Evolutionary conservation across 2,888 invertebrate genomes (phyloP), one percentile per base, ranked within the genome.

Genomic region (Mesorhabditis belari): DNA sequence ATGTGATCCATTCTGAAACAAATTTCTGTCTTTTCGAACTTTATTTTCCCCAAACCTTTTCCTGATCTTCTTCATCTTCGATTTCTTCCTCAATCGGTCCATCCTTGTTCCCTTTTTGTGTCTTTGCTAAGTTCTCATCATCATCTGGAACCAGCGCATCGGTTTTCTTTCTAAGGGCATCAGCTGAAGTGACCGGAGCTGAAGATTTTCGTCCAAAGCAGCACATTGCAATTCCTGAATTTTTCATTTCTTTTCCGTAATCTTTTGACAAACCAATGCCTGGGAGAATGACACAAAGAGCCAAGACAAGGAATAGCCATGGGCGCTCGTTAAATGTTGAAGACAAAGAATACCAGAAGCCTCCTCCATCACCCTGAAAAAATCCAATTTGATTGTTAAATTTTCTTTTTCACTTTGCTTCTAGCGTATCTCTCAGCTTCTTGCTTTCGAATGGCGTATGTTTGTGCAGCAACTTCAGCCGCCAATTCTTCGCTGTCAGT

Each of bases 261-360:
- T 9, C 12, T 17, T 35, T 35, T 35, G 12, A n/a, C n/a, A 17
- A 17, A 35, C 44, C 44, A 58, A 90, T 88, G 79, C 93, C 85
- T 55, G 92, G 87, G 62, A 92, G 83, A 79, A 90, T 88, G 77
- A 89, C 83, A 62, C 87, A 87, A 71, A 92, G 83, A 78, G 91
- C 86, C 84, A 89, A 89, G 58, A 91, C 88, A 55, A 87, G 90
- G 89, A 91, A 94, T 77, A 92, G 85, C 89, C 91, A 91, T 28
- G 94, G 94, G 81, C 90, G 87, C 67, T 90, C 76, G 88, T 75
- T 73, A 21, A 75, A 69, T 2, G 77, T 75, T 28, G 75, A 72
- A 26, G 76, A 27, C 19, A 78, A 61, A 21, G 55, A 55, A 21
- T 71, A 59, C 35, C 76, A 52, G 58, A 77, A 56, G 26, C 71